Conservation (phyloP, 2,888 invertebrate genomes). For the Micropterix aruncella region DNA sequence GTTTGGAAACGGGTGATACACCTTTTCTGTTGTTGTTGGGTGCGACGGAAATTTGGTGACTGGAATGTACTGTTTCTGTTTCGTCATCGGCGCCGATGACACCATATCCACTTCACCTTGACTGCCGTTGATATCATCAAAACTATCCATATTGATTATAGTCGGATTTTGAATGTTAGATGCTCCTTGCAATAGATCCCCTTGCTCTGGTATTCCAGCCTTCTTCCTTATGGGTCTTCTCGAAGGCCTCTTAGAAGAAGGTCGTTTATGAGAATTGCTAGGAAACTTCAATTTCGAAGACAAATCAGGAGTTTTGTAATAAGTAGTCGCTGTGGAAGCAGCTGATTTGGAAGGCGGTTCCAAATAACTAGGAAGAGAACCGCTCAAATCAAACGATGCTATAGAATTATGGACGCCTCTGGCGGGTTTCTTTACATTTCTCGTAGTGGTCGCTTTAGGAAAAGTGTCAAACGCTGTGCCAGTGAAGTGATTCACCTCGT, state of each 20-base stretch:
- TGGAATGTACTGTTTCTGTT: constrained; percentile 2
- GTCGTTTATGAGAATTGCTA: constrained; percentile 25
- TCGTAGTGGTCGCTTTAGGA: constrained; percentile 28
- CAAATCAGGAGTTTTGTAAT: constrained; percentile 16
- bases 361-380: constrained; percentile 31
- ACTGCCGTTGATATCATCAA: constrained; percentile 23
- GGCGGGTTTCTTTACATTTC: constrained; percentile 26
- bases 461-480: constrained; percentile 21
- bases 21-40: neutral
- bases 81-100: constrained; percentile 1
- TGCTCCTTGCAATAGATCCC: constrained; percentile 30
- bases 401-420: constrained; percentile 16
- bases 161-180: constrained; percentile 25
- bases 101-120: constrained; percentile 7
- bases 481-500: neutral
- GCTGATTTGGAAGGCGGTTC: constrained; percentile 34
- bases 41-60: neutral
- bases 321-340: constrained; percentile 11
- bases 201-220: constrained; percentile 23
- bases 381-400: constrained; percentile 19
- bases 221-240: constrained; percentile 33
- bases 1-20: constrained; percentile 8
- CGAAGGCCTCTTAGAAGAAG: constrained; percentile 20
- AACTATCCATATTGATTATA: constrained; percentile 19
- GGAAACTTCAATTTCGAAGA: constrained; percentile 24